Base-by-base conservation (phyloP, 2,888 invertebrate species). In the Erynnis tages region DNA sequence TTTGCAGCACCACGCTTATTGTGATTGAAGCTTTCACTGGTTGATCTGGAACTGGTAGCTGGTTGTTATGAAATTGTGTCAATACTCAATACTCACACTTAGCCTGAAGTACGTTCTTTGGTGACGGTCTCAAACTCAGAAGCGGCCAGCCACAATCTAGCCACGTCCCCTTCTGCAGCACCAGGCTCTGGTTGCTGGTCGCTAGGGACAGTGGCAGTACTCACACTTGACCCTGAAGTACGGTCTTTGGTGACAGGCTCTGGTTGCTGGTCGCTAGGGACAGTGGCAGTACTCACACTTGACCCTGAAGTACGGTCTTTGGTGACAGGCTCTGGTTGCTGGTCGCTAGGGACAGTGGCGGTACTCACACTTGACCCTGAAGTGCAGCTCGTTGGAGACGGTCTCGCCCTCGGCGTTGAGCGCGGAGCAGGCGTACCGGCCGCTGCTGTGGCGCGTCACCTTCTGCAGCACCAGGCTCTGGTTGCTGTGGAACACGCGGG, bases 391-490 rank as follows among this genome's bases (percentile, higher is more conserved):
- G 81, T 96, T 95, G 90, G 96, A 96, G 75, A 94, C 92, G 44
- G 96, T 96, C 89, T 96, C 96, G 17, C 96, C 96, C 84, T 96
- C 94, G 47, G 93, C 93, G 85, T 97, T 97, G 70, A 95, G 93
- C 56, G 96, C 97, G 57, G 95, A 94, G 87, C 97, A 97, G 62
- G 95, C 93, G 89, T 97, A 97, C 66, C 93, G 92, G 58, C 97
- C 97, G 60, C 96, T 95, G 78, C 94, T 95, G 79, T 94, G 93
- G 60, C 95, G 92, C 56, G 95, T 96, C 66, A 97, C 96, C 86
- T 94, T 95, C 86, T 97, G 97, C 72, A 97, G 92, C 57, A 97
- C 97, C 63, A 97, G 91, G 77, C 96, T 96, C 87, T 97, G 96
- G 91, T 97, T 97, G 81, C 96, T 96, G 80, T 96, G 94, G 75